Base-by-base conservation (phyloP, 1,140 invertebrate genomes). In the Nomia melanderi region DNA sequence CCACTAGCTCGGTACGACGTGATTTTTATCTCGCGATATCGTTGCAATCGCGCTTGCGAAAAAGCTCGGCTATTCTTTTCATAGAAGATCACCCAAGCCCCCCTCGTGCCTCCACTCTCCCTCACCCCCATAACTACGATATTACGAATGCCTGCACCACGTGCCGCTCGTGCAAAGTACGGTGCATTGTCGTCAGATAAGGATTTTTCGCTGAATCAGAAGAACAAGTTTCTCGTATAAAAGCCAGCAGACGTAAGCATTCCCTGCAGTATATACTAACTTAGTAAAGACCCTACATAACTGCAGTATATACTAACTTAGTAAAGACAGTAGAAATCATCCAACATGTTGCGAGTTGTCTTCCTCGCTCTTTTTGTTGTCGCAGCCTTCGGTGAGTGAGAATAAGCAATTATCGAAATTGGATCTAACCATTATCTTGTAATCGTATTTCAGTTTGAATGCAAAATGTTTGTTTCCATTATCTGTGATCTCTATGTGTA, bases 211-310 rank as follows among this genome's bases (percentile, higher is more conserved):
- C 33, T 59, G 50, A 74, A 82, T 77, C 73, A 50, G 62, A 67
- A 50, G 31, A 81, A 44, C 62, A 17, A 44, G 44, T 54, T 39
- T 82, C 25, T 39, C 50, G 33, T 83, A 83, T 83, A 83, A 83
- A 82, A 75, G 81, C 70, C 9, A n/a, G 60, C 9, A n/a, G 60
- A 1, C 71, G 14, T 17, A 31, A 71, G 25, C 36, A 39, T 25
- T 44, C 29, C 36, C 59, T 47, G n/a, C n/a, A 39, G 20, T 31
- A 53, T 6, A 31, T 9, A 3, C 12, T 31, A n/a, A n/a, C n/a
- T n/a, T n/a, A n/a, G n/a, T n/a, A n/a, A n/a, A n/a, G n/a, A n/a
- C n/a, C n/a, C n/a, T n/a, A n/a, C n/a, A n/a, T n/a, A n/a, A n/a
- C 59, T 47, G n/a, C n/a, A 39, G 20, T 31, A 53, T 6, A 31